Conservation (phyloP, 2,888 invertebrate species). For the Euzophera pinguis region DNA sequence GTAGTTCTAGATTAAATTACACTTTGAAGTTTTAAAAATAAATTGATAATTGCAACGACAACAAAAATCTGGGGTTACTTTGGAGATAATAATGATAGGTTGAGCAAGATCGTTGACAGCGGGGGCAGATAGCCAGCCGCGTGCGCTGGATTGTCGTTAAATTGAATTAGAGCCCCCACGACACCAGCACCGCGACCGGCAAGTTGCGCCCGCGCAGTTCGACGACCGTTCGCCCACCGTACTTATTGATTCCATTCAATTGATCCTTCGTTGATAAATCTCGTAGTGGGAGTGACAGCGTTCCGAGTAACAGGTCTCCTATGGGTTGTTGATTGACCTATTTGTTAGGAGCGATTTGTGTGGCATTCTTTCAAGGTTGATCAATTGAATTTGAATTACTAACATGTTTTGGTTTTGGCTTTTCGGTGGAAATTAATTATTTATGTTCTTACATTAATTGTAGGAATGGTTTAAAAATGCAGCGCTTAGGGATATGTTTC, state of each 20-base stretch:
- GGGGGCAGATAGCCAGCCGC: constrained; percentile 45
- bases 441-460: too few species aligned
- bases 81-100: constrained; percentile 38
- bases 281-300: constrained; percentile 60
- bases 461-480: too few species aligned
- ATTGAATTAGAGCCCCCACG: constrained; percentile 72
- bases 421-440: too few species aligned
- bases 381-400: not conserved
- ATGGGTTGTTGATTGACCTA: constrained; percentile 17
- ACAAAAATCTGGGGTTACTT: constrained; percentile 34
- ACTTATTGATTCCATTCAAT: constrained; percentile 70
- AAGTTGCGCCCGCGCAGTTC: constrained; percentile 76
- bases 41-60: constrained; percentile 30
- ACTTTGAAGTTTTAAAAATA: constrained; percentile 36
- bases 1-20: constrained; percentile 42
- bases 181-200: constrained; percentile 42
- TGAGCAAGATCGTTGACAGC: constrained; percentile 52
- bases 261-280: constrained; percentile 72
- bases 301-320: constrained; percentile 33
- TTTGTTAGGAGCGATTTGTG: not conserved
- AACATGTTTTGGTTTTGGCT: not conserved
- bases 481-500: too few species aligned
- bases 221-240: constrained; percentile 77
- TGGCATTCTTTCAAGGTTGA: not conserved
- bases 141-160: constrained; percentile 69